These are phyloP conservation scores for Sminthurides aquaticus DNA, from an alignment of 2,888 invertebrate species.

Conservation along the genomic window DNA sequence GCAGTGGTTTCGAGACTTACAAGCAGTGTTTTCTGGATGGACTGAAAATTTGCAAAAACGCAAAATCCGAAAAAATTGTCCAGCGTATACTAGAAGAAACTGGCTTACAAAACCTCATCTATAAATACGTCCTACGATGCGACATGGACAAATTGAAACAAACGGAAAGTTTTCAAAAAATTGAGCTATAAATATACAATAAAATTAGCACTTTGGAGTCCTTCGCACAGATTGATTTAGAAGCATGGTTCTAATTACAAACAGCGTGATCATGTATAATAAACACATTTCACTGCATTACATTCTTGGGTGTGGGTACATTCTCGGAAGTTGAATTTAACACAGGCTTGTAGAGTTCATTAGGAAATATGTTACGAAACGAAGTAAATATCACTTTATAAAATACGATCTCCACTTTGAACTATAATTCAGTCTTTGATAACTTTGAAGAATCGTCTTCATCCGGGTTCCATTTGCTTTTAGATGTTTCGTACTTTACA, in stretches of 20 bases:
- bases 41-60: constrained; percentile 3
- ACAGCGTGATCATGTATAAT: background rate
- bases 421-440: background rate
- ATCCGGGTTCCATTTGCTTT: background rate
- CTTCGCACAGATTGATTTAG: background rate
- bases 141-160: constrained; percentile 2
- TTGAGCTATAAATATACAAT: background rate
- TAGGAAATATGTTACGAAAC: too few species aligned
- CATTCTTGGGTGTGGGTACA: too few species aligned
- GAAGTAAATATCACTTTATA: too few species aligned
- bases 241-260: background rate
- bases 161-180: background rate
- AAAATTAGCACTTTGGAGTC: too few species aligned
- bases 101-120: constrained; percentile 14
- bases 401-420: too few species aligned
- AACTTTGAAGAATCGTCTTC: background rate
- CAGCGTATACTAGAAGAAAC: constrained; percentile 8
- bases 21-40: constrained; percentile 15
- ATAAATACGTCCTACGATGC: constrained; percentile 13
- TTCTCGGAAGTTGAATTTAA: too few species aligned
- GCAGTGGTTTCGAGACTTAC: constrained; percentile 14
- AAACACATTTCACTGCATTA: too few species aligned
- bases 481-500: constrained; percentile 88
- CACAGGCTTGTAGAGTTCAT: background rate
- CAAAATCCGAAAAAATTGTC: constrained; percentile 6